Conservation (phyloP, 2,888 invertebrate species). For the Trachelus tabidus region DNA sequence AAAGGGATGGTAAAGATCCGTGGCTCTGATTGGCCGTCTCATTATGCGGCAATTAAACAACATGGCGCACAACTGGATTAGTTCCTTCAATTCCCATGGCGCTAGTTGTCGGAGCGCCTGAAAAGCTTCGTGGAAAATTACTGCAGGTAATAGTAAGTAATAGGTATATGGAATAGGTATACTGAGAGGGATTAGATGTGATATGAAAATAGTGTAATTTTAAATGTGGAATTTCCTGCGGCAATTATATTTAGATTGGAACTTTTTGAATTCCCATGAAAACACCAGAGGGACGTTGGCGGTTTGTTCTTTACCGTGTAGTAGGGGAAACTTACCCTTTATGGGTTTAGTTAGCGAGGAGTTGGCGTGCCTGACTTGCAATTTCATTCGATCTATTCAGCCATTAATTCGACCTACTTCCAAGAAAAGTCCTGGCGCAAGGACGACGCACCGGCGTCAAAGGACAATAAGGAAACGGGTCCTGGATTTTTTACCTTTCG, state of each 20-base stretch:
- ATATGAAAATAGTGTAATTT: neutral
- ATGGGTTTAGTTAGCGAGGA: neutral
- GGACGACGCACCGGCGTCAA: neutral
- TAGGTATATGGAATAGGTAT: neutral
- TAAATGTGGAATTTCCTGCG: neutral
- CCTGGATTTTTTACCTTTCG: neutral
- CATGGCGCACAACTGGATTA: slow-evolving; percentile 42
- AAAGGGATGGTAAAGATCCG: slow-evolving; percentile 17
- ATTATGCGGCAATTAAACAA: slow-evolving; percentile 48
- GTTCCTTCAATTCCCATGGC: slow-evolving; percentile 38
- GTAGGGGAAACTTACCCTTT: neutral
- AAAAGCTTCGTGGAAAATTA: neutral
- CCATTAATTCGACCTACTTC: slow-evolving; percentile 17
- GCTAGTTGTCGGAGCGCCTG: slow-evolving; percentile 36
- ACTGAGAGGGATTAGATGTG: neutral
- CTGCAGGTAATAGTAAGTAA: neutral
- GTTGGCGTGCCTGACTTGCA: slow-evolving; percentile 16
- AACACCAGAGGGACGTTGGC: neutral
- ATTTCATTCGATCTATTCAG: slow-evolving; percentile 18
- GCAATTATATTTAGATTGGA: neutral
- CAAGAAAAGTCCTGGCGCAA: slow-evolving; percentile 11
- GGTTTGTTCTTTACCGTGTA: neutral
- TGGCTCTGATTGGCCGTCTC: slow-evolving; percentile 38
- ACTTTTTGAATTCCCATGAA: neutral
- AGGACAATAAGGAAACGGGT: neutral